Percentiles rank a stretch among this genome's conserved stretches.
These are phyloP conservation scores for Leptogaster cylindrica DNA, from an alignment of 2,888 invertebrate species.

Conservation along the genomic window DNA sequence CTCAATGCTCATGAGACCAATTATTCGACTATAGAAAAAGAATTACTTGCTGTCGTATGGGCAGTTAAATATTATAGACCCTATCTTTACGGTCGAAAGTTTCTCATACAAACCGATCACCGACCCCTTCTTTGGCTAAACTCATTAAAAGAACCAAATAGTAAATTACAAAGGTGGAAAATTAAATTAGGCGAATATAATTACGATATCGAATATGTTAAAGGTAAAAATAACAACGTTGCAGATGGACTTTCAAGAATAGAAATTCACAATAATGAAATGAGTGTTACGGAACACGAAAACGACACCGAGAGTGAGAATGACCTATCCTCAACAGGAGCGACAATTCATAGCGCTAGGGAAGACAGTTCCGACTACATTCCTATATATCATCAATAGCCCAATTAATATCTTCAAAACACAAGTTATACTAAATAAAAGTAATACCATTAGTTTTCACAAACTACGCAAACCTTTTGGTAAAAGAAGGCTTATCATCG, in stretches of 20 bases:
- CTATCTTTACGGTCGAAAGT: no score
- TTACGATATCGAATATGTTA: no score
- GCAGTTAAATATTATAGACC: no score
- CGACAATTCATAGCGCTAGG: conserved; percentile 33
- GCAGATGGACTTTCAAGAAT: background rate
- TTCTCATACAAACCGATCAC: background rate
- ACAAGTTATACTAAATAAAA: conserved; percentile 39
- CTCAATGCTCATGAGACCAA: background rate
- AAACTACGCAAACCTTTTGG: conserved; percentile 3
- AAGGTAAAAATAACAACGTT: no score
- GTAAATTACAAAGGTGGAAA: no score
- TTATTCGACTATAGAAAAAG: no score
- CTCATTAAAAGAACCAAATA: no score
- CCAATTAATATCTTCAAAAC: conserved; percentile 39
- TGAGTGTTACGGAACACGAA: background rate
- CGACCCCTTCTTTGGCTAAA: no score
- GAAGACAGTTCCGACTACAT: conserved; percentile 25
- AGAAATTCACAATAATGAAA: no score
- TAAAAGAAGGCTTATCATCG: conserved; percentile 37
- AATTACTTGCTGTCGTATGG: no score
- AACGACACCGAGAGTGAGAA: background rate
- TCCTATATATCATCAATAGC: conserved; percentile 6
- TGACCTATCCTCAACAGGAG: background rate
- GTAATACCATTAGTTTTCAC: conserved; percentile 7
- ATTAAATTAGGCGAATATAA: no score